Evolutionary conservation across 2,888 invertebrate genomes (phyloP).

Genomic region (Arctia plantaginis): DNA sequence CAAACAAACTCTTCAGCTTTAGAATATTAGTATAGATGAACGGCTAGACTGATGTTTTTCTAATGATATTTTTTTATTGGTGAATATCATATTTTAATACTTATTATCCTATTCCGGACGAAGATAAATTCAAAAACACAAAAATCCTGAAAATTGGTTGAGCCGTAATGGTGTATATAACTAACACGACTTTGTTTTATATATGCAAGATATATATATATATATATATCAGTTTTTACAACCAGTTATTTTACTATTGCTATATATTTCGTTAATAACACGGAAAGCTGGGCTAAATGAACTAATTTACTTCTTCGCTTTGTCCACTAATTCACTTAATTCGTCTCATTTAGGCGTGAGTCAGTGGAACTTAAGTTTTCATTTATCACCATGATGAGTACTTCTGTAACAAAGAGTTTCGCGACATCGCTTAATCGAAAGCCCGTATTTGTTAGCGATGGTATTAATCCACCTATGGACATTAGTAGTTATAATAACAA

Average conservation of each 20-base stretch:
- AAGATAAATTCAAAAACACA: too few species aligned
- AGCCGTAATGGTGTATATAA: too few species aligned
- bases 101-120: too few species aligned
- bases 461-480: background rate
- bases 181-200: too few species aligned
- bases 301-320: conserved; percentile 27
- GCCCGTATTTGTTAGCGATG: background rate
- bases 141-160: too few species aligned
- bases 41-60: too few species aligned
- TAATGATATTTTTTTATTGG: too few species aligned
- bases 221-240: too few species aligned
- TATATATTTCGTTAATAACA: conserved; percentile 6
- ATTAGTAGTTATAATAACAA: background rate
- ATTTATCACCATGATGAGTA: conserved; percentile 1
- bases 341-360: conserved; percentile 44
- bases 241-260: background rate
- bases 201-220: too few species aligned
- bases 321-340: conserved; percentile 50
- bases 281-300: conserved; percentile 15
- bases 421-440: background rate
- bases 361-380: conserved; percentile 11
- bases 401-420: conserved; percentile 5
- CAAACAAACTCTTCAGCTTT: too few species aligned
- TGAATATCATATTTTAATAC: too few species aligned
- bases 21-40: too few species aligned